A percentile compares a stretch with the other conserved stretches of the same genome.
Conservation (phyloP, 2,797 vertebrate genomes). For the Arctocebus calabarensis region DNA sequence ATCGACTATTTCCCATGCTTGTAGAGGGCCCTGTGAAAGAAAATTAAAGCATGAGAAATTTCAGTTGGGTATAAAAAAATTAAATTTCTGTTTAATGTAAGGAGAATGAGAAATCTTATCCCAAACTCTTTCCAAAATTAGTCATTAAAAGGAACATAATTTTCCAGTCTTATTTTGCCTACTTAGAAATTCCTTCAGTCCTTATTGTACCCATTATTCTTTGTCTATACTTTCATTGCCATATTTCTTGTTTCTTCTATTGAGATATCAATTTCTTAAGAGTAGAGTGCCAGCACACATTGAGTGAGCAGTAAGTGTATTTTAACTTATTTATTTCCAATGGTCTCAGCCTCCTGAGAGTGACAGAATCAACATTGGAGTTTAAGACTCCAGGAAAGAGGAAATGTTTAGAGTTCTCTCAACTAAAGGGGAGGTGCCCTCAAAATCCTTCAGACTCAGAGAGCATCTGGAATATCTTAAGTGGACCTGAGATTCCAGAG, state of each 20-base stretch:
- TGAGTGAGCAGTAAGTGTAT: background rate
- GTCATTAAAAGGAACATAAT: slow-evolving; percentile 31
- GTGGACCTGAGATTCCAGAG: background rate
- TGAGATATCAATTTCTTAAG: background rate
- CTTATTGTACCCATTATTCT: background rate
- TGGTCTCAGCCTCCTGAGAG: slow-evolving; percentile 50
- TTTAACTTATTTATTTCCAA: slow-evolving; percentile 1
- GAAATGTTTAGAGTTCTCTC: slow-evolving; percentile 3
- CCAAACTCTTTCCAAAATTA: background rate
- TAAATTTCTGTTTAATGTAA: slow-evolving; percentile 45
- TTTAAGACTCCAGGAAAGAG: background rate
- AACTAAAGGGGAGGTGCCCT: background rate
- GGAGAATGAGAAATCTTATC: background rate
- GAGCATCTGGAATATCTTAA: slow-evolving; percentile 31
- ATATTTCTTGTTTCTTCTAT: background rate
- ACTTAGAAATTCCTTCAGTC: slow-evolving; percentile 7
- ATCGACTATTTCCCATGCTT: background rate
- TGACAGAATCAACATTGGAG: slow-evolving; percentile 18
- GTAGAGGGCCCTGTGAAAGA: background rate
- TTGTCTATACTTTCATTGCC: background rate
- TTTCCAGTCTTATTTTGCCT: background rate
- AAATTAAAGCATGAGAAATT: slow-evolving; percentile 58
- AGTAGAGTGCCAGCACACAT: background rate
- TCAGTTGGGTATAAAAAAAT: slow-evolving; percentile 72
- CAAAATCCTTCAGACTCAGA: background rate